These are phyloP conservation scores for Bombus haemorrhoidalis DNA, from an alignment of 1,140 invertebrate species.

Conservation along the genomic window DNA sequence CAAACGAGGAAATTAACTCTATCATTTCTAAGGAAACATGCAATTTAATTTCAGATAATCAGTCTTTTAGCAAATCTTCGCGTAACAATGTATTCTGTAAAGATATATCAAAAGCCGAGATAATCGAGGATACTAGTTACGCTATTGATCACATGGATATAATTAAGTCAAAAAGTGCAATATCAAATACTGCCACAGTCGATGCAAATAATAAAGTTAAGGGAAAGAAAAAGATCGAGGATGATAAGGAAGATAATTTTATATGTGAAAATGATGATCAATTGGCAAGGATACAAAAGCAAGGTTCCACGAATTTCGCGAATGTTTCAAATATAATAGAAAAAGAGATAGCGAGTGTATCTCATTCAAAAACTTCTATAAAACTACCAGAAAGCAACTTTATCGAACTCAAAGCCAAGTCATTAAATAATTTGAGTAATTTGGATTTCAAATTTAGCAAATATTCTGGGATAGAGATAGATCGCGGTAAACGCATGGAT, in stretches of 20 bases:
- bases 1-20: neutral
- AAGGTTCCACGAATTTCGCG: neutral
- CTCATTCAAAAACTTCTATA: neutral
- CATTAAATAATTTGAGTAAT: slow-evolving; percentile 11
- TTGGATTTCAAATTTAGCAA: slow-evolving; percentile 12
- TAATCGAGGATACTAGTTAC: neutral
- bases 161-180: slow-evolving; percentile 32
- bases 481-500: slow-evolving; percentile 5
- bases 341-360: neutral
- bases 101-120: neutral
- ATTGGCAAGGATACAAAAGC: neutral
- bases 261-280: neutral
- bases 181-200: slow-evolving; percentile 42
- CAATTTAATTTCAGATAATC: neutral
- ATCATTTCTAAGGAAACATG: neutral
- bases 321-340: neutral
- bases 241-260: neutral
- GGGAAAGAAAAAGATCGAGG: neutral
- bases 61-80: neutral
- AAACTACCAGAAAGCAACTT: slow-evolving; percentile 21
- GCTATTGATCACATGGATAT: slow-evolving; percentile 4
- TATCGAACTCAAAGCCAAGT: slow-evolving; percentile 1
- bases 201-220: slow-evolving; percentile 38
- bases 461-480: neutral
- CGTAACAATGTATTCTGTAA: neutral